Evolutionary conservation across 2,888 invertebrate species (phyloP).

Genomic region (Hydrotaea cyrtoneurina): DNA sequence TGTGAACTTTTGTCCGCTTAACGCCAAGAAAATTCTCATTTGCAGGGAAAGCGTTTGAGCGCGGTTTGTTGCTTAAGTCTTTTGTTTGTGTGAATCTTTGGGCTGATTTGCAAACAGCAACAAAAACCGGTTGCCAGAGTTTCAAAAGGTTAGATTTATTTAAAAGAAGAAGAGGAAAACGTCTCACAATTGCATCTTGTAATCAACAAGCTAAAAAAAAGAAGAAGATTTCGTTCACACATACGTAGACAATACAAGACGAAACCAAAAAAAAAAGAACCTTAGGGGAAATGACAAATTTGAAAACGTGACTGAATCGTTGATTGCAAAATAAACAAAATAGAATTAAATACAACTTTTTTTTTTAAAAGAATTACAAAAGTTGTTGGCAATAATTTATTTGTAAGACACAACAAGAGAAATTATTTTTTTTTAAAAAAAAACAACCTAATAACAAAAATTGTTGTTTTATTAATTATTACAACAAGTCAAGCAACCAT

Average conservation of each 20-base stretch:
- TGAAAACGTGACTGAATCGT: slow-evolving; percentile 59
- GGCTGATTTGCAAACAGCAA: slow-evolving; percentile 2
- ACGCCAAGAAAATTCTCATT: not conserved
- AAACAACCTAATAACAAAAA: not conserved
- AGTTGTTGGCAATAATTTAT: not conserved
- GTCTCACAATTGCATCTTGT: not conserved
- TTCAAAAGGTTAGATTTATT: slow-evolving; percentile 29
- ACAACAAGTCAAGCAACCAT: not conserved
- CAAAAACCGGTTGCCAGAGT: slow-evolving; percentile 18
- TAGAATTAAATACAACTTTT: slow-evolving; percentile 5
- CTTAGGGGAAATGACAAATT: slow-evolving; percentile 45
- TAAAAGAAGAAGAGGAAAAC: too few species aligned
- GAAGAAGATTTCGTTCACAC: slow-evolving; percentile 36
- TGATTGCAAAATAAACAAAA: slow-evolving; percentile 13
- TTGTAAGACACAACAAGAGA: too few species aligned
- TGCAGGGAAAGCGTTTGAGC: not conserved
- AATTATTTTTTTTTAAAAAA: not conserved
- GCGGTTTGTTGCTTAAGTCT: slow-evolving; percentile 59
- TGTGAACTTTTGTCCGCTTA: not conserved
- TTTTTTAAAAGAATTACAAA: not conserved
- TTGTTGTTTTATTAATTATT: not conserved
- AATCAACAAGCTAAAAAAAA: too few species aligned
- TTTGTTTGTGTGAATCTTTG: slow-evolving; percentile 50
- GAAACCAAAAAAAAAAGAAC: not conserved
- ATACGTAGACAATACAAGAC: too few species aligned